phyloP scores from a whole-genome alignment of 2,797 vertebrate genomes.

The Parotocinclus haroldoi region DNA sequence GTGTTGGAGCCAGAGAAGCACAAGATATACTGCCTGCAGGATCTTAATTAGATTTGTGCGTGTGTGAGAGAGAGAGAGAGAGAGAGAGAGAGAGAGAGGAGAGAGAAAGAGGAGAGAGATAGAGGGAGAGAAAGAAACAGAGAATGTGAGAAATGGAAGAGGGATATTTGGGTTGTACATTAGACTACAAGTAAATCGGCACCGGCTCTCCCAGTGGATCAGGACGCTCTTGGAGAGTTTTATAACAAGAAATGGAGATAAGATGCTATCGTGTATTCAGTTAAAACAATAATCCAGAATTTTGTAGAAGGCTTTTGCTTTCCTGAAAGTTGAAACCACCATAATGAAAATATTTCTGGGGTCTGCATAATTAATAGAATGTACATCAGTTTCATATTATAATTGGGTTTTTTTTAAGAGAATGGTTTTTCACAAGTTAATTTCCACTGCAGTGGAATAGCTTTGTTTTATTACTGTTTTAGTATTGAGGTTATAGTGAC shows the following conservation, averaged over 20 bases:
- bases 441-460: constrained; percentile 38
- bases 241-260: constrained; percentile 58
- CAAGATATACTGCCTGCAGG: constrained; percentile 32
- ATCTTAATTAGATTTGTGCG: constrained; percentile 42
- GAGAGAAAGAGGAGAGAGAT: constrained; percentile 31
- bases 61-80: constrained; percentile 15
- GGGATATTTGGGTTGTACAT: constrained; percentile 43
- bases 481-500: too few relatives aligned
- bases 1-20: constrained; percentile 45
- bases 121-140: constrained; percentile 9
- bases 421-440: constrained; percentile 61
- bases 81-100: constrained; percentile 34
- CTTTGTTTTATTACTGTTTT: constrained; percentile 50
- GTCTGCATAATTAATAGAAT: constrained; percentile 66
- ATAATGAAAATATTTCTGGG: constrained; percentile 50
- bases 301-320: constrained; percentile 68
- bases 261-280: constrained; percentile 62
- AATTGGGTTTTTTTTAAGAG: constrained; percentile 56
- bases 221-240: constrained; percentile 57
- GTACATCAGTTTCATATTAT: constrained; percentile 63
- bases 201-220: constrained; percentile 36
- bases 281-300: constrained; percentile 60
- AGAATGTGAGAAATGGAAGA: constrained; percentile 35
- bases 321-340: constrained; percentile 64
- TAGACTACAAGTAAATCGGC: constrained; percentile 36